These are phyloP conservation scores for Nerophis ophidion DNA, from an alignment of 2,113 vertebrate genomes.

Conservation along the genomic window DNA sequence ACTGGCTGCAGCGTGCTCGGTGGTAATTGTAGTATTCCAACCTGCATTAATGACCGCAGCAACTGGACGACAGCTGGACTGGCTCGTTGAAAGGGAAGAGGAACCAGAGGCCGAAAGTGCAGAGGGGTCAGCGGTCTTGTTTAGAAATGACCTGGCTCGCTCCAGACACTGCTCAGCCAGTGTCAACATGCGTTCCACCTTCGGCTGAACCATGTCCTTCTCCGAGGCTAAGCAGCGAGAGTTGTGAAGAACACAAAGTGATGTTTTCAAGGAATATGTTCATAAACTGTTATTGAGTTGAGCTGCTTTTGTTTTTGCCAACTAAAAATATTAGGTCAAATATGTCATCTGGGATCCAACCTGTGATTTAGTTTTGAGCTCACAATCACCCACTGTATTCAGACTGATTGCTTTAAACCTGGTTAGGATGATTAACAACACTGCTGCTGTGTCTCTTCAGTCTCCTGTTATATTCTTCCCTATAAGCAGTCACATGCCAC, in stretches of 20 bases:
- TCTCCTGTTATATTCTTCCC: no score
- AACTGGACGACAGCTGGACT: slow-evolving; percentile 3
- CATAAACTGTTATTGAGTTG: no score
- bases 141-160: slow-evolving; percentile 81
- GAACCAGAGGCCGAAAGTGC: not conserved
- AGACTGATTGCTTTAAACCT: slow-evolving; percentile 23
- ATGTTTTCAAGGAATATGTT: no score
- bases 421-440: no score
- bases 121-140: slow-evolving; percentile 26
- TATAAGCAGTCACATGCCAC: not conserved
- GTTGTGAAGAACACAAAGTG: not conserved
- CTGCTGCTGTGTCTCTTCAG: no score
- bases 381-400: slow-evolving; percentile 8
- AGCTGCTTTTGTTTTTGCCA: no score
- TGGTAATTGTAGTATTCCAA: not conserved
- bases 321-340: no score
- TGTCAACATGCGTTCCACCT: slow-evolving; percentile 86
- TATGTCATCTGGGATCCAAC: not conserved
- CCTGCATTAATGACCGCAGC: no score
- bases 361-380: not conserved
- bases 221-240: slow-evolving; percentile 20
- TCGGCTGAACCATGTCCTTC: slow-evolving; percentile 58
- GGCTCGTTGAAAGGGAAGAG: slow-evolving; percentile 11
- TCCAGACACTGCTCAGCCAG: slow-evolving; percentile 91
- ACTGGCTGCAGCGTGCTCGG: not conserved